phyloP scores from a whole-genome alignment of 2,113 vertebrate genomes.

The Atractosteus spatula region DNA sequence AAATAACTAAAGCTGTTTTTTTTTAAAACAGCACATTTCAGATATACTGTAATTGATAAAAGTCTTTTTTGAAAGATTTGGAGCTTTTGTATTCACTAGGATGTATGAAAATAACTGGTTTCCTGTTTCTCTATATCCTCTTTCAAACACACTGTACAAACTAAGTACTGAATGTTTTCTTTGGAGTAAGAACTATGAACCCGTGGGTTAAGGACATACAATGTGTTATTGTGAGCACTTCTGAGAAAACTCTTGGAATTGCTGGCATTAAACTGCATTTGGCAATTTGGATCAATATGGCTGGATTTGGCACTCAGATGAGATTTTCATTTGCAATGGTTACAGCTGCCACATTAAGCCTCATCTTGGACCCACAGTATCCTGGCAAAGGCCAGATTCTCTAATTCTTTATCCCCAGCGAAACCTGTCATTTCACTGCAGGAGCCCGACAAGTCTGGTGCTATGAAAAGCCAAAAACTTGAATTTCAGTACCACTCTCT shows the following conservation, averaged over 20 bases:
- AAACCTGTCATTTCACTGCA: conserved; percentile 39
- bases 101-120: too few relatives aligned
- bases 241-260: conserved; percentile 54
- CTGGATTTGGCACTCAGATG: conserved; percentile 48
- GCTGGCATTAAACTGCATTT: conserved; percentile 49
- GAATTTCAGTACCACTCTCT: not conserved
- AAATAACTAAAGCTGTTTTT: too few relatives aligned
- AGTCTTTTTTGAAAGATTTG: too few relatives aligned
- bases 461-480: conserved; percentile 31
- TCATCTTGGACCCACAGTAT: conserved; percentile 46
- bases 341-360: conserved; percentile 57
- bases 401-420: conserved; percentile 17
- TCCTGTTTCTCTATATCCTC: too few relatives aligned
- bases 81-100: too few relatives aligned
- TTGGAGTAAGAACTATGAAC: too few relatives aligned
- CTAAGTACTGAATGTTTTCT: too few relatives aligned
- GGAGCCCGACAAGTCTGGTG: conserved; percentile 33
- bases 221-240: too few relatives aligned
- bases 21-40: too few relatives aligned
- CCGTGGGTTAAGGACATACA: too few relatives aligned
- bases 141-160: too few relatives aligned
- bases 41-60: too few relatives aligned
- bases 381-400: conserved; percentile 45
- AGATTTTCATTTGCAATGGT: conserved; percentile 59
- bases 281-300: conserved; percentile 36